Evolutionary conservation across 1,140 invertebrate species (phyloP).

Genomic region (Sitobion miscanthi): DNA sequence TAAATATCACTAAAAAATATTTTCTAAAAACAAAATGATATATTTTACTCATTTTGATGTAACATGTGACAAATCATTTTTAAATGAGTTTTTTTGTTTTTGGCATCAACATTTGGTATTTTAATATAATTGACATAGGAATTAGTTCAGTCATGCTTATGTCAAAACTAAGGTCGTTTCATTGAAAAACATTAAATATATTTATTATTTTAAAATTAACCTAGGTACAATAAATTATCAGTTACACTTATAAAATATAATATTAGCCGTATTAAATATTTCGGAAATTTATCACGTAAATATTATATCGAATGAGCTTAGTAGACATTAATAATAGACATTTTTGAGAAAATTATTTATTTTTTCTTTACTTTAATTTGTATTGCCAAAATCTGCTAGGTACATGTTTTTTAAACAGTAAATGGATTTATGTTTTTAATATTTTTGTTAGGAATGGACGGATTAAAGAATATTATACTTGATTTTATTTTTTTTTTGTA

Average conservation of each 20-base stretch:
- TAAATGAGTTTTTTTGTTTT: background rate
- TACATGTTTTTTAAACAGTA: background rate
- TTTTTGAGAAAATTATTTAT: background rate
- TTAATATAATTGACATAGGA: background rate
- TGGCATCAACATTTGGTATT: background rate
- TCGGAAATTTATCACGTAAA: background rate
- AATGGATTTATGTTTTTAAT: background rate
- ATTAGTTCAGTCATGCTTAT: background rate
- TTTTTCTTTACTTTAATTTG: background rate
- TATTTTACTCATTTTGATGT: background rate
- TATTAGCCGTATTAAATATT: background rate
- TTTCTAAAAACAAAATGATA: background rate
- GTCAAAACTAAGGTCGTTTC: background rate
- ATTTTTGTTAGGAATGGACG: background rate
- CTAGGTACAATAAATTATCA: background rate
- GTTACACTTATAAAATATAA: background rate
- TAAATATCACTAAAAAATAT: background rate
- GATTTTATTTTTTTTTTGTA: too few relatives aligned
- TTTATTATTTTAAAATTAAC: conserved; percentile 18
- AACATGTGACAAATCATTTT: background rate
- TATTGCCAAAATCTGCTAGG: background rate
- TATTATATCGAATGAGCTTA: background rate
- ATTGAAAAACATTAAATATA: background rate
- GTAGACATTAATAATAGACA: background rate
- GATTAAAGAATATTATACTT: background rate